phyloP scores from a whole-genome alignment of 1,140 invertebrate species.

The Neodiprion fabricii region DNA sequence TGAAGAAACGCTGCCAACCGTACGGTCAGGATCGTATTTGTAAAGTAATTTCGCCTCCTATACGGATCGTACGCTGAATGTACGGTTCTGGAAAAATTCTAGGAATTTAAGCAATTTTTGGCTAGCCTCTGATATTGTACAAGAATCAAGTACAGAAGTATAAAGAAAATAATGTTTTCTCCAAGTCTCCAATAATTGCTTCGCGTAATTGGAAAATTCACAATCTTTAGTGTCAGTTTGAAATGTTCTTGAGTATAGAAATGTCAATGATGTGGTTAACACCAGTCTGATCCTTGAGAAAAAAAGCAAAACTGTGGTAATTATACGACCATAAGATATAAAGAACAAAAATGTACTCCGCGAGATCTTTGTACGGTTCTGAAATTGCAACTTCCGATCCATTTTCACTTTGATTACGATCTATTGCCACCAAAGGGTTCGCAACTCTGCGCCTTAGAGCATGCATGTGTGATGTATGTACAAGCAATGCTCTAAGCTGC shows the following conservation, averaged over 20 bases:
- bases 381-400: no score
- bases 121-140: not conserved
- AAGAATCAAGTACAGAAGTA: not conserved
- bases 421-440: no score
- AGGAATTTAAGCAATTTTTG: not conserved
- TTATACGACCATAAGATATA: no score
- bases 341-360: no score
- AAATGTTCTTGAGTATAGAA: not conserved
- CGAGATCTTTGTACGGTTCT: not conserved
- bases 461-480: no score
- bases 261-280: not conserved
- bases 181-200: not conserved
- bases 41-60: no score
- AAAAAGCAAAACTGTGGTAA: not conserved
- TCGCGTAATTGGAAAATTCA: not conserved
- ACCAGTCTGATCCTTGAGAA: not conserved
- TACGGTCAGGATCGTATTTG: no score
- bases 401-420: no score
- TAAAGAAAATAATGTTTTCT: not conserved
- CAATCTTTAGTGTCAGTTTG: not conserved
- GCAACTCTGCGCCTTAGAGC: no score
- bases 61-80: not conserved
- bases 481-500: no score
- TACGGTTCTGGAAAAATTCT: not conserved
- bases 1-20: no score